These are phyloP conservation scores for Leptopterna dolabrata DNA, from an alignment of 2,888 invertebrate species.

Conservation along the genomic window DNA sequence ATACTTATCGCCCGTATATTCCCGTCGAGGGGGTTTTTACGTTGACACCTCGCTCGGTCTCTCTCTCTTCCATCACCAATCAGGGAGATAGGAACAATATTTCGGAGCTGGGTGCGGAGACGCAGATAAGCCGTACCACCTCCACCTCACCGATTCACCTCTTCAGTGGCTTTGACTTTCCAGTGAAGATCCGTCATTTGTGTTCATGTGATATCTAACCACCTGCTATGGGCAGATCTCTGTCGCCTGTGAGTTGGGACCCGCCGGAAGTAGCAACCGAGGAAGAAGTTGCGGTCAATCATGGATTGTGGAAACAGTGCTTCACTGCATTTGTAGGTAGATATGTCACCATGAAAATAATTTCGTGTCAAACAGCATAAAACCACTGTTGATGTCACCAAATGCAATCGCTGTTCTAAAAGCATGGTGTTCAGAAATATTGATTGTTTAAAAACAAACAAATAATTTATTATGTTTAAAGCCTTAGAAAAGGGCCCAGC, in stretches of 20 bases:
- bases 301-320: not conserved
- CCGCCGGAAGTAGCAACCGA: slow-evolving; percentile 3
- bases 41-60: not conserved
- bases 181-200: not conserved
- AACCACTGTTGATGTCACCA: too few relatives aligned
- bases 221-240: not conserved
- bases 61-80: not conserved
- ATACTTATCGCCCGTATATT: too few relatives aligned
- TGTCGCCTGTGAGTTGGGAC: not conserved
- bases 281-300: slow-evolving; percentile 2
- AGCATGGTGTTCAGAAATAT: too few relatives aligned
- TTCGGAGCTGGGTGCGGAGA: not conserved
- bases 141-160: not conserved
- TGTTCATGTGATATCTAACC: not conserved
- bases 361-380: too few relatives aligned
- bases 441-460: too few relatives aligned
- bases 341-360: not conserved
- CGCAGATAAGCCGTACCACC: not conserved
- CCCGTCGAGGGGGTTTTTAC: not conserved
- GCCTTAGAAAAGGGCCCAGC: too few relatives aligned
- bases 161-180: not conserved
- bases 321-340: slow-evolving; percentile 7
- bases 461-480: too few relatives aligned
- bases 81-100: not conserved
- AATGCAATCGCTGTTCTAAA: too few relatives aligned